A percentile compares a stretch with the other conserved stretches of the same genome.
phyloP scores from a whole-genome alignment of 2,888 invertebrate genomes.

The Selenia dentaria region DNA sequence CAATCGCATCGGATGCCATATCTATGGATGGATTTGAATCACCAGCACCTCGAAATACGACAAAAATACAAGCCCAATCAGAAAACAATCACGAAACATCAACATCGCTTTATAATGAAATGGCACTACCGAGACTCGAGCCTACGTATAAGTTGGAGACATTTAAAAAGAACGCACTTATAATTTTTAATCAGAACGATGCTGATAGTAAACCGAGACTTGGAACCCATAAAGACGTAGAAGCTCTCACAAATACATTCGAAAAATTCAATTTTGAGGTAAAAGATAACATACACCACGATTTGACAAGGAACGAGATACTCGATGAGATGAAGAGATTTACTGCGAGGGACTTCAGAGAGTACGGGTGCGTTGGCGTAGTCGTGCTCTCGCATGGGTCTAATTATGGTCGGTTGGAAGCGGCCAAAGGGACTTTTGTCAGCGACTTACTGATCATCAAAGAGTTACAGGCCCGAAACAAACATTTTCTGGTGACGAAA shows the following conservation, averaged over 20 bases:
- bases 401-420: conserved; percentile 53
- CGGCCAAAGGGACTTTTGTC: conserved; percentile 61
- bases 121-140: too few species aligned
- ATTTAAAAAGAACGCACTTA: conserved; percentile 59
- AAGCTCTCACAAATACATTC: conserved; percentile 53
- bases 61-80: too few species aligned
- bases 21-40: too few species aligned
- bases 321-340: conserved; percentile 51
- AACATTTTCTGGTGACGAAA: conserved; percentile 60
- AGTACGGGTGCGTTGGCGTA: conserved; percentile 66
- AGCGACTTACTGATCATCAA: conserved; percentile 64
- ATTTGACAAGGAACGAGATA: conserved; percentile 54
- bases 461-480: conserved; percentile 56
- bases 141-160: conserved; percentile 63
- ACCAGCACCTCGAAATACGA: too few species aligned
- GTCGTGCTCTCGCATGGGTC: conserved; percentile 67
- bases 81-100: too few species aligned
- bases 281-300: conserved; percentile 38
- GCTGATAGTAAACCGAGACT: conserved; percentile 46
- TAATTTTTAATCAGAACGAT: conserved; percentile 65
- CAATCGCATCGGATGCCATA: too few species aligned
- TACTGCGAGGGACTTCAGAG: conserved; percentile 47
- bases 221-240: conserved; percentile 62
- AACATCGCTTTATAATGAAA: too few species aligned
- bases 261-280: conserved; percentile 57